A percentile compares a stretch with the other conserved stretches of the same genome.
These are phyloP conservation scores for Hydrozoanthus gracilis DNA, from an alignment of 92 coral and sea anemone species.

Conservation along the genomic window DNA sequence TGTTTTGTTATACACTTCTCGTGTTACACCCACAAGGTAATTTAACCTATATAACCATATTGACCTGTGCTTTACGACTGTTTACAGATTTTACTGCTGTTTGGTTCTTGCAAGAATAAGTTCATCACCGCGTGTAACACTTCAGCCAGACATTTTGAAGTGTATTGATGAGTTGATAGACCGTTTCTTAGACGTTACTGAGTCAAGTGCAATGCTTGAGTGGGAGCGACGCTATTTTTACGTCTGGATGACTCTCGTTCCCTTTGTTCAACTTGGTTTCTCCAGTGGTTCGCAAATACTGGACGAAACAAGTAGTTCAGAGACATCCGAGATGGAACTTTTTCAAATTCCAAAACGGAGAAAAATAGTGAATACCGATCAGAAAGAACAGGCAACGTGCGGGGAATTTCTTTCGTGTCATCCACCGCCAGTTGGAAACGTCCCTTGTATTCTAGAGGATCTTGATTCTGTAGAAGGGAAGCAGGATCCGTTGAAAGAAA, in stretches of 20 bases:
- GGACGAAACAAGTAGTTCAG: background rate
- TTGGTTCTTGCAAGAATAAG: conserved; percentile 78
- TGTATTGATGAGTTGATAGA: conserved; percentile 69
- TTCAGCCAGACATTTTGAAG: conserved; percentile 37
- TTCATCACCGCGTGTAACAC: conserved; percentile 58
- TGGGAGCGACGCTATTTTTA: conserved; percentile 67
- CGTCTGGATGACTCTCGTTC: conserved; percentile 93
- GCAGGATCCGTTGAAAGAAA: background rate
- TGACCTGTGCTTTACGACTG: background rate
- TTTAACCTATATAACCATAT: too few species aligned
- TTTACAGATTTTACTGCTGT: conserved; percentile 75
- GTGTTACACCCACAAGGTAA: too few species aligned
- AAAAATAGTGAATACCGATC: background rate
- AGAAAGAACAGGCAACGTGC: background rate
- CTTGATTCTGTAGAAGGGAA: background rate
- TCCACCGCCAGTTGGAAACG: background rate
- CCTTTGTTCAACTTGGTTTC: conserved; percentile 83
- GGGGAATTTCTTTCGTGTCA: background rate
- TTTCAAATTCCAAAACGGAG: background rate
- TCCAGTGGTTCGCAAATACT: conserved; percentile 56
- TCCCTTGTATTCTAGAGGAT: background rate
- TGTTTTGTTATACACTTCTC: too few species aligned
- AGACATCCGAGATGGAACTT: background rate
- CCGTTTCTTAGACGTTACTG: conserved; percentile 55
- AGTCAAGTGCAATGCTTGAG: conserved; percentile 58